Conservation (phyloP, 1,140 invertebrate genomes). For the Samia ricini region DNA sequence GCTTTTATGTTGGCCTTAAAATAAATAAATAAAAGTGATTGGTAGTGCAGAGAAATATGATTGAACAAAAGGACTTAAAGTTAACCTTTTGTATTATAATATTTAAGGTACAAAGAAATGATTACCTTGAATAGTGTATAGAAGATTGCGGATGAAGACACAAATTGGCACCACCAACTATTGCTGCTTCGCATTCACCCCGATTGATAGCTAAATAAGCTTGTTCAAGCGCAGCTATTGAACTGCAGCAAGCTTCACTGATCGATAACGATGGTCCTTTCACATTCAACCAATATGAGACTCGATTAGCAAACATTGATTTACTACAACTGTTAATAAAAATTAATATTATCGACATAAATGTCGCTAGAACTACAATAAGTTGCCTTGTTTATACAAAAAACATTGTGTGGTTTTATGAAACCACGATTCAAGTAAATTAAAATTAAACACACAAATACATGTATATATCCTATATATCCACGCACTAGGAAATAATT, state of each 20-base stretch:
- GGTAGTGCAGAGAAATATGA: too few species aligned
- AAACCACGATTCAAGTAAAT: too few species aligned
- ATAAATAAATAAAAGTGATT: too few species aligned
- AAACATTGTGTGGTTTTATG: too few species aligned
- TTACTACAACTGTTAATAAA: constrained; percentile 81
- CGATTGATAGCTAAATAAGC: constrained; percentile 88
- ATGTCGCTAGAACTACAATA: too few species aligned
- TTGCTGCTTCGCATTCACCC: constrained; percentile 90
- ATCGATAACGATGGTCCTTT: constrained; percentile 89
- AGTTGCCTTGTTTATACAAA: too few species aligned
- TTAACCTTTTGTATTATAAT: not conserved
- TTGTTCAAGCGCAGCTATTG: constrained; percentile 89
- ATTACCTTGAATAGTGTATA: constrained; percentile 85
- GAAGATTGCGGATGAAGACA: constrained; percentile 92
- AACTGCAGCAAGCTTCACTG: constrained; percentile 94
- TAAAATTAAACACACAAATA: too few species aligned
- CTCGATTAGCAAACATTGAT: constrained; percentile 93
- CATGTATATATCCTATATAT: too few species aligned
- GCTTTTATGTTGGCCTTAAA: too few species aligned
- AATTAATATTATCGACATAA: too few species aligned
- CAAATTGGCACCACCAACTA: constrained; percentile 91
- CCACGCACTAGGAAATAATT: too few species aligned
- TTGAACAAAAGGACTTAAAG: too few species aligned
- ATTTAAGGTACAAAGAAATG: constrained; percentile 92
- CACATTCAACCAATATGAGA: constrained; percentile 86